Base-by-base conservation (phyloP, 2,888 invertebrate species). In the Aleiodes testaceus region DNA sequence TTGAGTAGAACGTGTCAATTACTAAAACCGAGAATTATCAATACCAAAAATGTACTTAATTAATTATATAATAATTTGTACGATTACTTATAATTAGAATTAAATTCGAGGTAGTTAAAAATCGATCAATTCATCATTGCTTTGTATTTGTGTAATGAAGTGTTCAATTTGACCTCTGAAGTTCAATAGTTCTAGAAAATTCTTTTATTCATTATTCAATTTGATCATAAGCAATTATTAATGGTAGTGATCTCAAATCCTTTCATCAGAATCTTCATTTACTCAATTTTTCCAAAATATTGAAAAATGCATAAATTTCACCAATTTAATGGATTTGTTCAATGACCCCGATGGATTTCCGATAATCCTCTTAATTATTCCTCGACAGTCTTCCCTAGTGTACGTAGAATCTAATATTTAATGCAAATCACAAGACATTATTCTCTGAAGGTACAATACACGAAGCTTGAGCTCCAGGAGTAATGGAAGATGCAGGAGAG, bases 401-500 rank as follows among this genome's bases (percentile, higher is more conserved):
- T 36, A 36, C 36, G 36, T 26, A 26, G 26, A 59, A 0, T 18
- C 26, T 18, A 4, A 36, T 36, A 16, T 3, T 11, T 11, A 16
- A 9, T 59, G 36, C 2, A 42, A 42, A 59, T 59, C 9, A 16
- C 1, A 18, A 59, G 42, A 18, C 14, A 36, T 14, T 42, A 18
- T 59, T 36, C 36, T 12, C 42, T 3, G 16, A 36, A 42, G 42
- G 18, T 42, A 14, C 18, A 50, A 5, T 50, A 42, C 22, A 6
- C 44, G 0, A 22, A 14, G n/a, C 20, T 52, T 49, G 70, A 71
- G n/a, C 53, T 67, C 3, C 63, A 61, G 16, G 55, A 68, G 22
- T 52, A 26, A 44, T 67, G 72, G 49, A 73, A 65, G 16, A 73
- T 47, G n/a, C 49, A 55, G 63, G 69, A 44, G 30, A 65, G 44